A percentile compares a stretch with the other conserved stretches of the same genome.
Evolutionary conservation across 92 coral and sea anemone species (phyloP).

Genomic region (Metridium senile): DNA sequence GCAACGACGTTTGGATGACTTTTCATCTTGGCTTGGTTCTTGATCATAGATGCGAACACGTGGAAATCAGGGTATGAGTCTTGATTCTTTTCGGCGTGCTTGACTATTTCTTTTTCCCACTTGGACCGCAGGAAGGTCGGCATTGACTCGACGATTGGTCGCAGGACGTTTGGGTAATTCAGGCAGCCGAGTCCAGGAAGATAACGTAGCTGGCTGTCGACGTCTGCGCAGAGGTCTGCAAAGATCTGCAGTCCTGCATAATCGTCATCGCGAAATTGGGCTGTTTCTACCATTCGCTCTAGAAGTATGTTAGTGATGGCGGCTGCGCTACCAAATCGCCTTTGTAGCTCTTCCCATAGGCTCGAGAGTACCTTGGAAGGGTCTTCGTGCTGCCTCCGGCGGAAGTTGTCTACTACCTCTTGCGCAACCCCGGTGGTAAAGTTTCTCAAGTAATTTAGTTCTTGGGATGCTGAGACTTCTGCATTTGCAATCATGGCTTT

Average conservation of each 20-base stretch:
- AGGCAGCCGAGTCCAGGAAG: slow-evolving; percentile 58
- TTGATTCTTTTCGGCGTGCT: slow-evolving; percentile 15
- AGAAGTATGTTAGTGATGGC: slow-evolving; percentile 40
- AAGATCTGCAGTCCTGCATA: slow-evolving; percentile 30
- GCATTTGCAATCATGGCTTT: slow-evolving; percentile 50
- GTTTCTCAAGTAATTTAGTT: slow-evolving; percentile 35
- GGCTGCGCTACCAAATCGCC: slow-evolving; percentile 51
- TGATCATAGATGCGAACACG: slow-evolving; percentile 30
- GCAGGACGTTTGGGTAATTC: slow-evolving; percentile 45
- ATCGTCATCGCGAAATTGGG: slow-evolving; percentile 38
- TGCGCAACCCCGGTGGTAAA: slow-evolving; percentile 46
- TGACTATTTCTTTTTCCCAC: slow-evolving; percentile 40
- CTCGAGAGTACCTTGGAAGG: slow-evolving; percentile 18
- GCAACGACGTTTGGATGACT: slow-evolving; percentile 33
- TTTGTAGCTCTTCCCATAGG: slow-evolving; percentile 48
- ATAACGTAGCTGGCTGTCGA: slow-evolving; percentile 39
- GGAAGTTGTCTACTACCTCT: slow-evolving; percentile 48
- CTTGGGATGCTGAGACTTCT: slow-evolving; percentile 44
- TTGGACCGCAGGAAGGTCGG: slow-evolving; percentile 26
- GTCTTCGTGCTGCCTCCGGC: slow-evolving; percentile 41
- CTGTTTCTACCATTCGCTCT: slow-evolving; percentile 33
- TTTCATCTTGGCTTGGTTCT: slow-evolving; percentile 30
- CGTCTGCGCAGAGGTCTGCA: slow-evolving; percentile 51
- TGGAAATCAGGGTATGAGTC: slow-evolving; percentile 39
- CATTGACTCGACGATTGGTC: slow-evolving; percentile 39